phyloP scores from a whole-genome alignment of 2,797 vertebrate species.

The Phaenicophaeus curvirostris region DNA sequence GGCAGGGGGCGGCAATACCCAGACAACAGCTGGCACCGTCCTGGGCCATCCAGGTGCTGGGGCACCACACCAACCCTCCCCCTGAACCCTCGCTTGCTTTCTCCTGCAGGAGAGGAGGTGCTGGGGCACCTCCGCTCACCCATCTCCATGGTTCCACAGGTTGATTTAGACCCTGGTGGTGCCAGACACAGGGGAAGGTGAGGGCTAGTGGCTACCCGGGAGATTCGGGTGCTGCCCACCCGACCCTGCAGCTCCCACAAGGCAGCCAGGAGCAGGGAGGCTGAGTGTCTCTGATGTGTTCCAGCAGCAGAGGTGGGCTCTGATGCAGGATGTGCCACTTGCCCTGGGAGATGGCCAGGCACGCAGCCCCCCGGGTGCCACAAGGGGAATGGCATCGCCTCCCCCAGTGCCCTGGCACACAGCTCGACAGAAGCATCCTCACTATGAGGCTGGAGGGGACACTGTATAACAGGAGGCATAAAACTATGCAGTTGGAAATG shows the following conservation, averaged over 20 bases:
- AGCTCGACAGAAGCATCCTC: neutral
- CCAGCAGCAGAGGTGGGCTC: neutral
- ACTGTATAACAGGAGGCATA: fast-evolving
- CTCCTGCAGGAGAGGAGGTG: neutral
- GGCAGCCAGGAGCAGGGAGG: neutral
- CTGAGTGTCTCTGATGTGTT: neutral
- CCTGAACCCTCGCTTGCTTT: neutral
- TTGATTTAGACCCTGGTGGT: neutral
- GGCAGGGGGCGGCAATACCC: neutral
- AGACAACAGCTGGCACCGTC: neutral
- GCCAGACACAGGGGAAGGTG: fast-evolving
- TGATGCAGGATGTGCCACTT: neutral
- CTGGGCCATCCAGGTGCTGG: neutral
- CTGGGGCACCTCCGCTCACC: neutral
- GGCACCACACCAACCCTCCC: neutral
- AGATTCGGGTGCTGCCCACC: fast-evolving
- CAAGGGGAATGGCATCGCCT: neutral
- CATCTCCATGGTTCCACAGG: neutral
- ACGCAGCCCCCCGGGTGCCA: fast-evolving
- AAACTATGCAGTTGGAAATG: too few relatives aligned
- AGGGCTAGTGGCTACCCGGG: neutral
- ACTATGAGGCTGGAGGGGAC: fast-evolving
- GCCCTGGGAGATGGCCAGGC: neutral
- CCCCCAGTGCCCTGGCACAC: fast-evolving
- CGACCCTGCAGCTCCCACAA: neutral